Evolutionary conservation across 2,888 invertebrate species (phyloP).

Genomic region (Fissipunctia ypsillon): DNA sequence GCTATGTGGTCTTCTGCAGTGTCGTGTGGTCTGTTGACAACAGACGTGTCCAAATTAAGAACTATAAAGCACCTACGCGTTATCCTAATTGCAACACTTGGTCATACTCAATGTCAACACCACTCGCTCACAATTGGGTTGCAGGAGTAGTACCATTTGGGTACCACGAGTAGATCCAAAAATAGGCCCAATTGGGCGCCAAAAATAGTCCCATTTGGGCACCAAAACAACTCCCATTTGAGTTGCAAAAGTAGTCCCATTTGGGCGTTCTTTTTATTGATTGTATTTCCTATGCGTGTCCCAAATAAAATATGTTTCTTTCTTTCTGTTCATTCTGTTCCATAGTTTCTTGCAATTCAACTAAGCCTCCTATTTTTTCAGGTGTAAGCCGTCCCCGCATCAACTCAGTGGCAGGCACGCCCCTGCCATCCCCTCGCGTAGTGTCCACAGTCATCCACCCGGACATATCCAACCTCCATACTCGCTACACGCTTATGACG

Average conservation of each 20-base stretch:
- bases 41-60: neutral
- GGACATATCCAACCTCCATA: conserved; percentile 97
- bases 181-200: neutral
- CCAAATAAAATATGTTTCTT: no score
- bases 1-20: no score
- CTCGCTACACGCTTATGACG: conserved; percentile 96
- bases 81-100: neutral
- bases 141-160: neutral
- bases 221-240: neutral
- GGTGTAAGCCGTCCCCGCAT: conserved; percentile 95
- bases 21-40: neutral
- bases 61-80: no score
- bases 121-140: neutral
- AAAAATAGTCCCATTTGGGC: neutral
- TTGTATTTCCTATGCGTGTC: no score
- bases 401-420: conserved; percentile 93
- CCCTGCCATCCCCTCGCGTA: conserved; percentile 95
- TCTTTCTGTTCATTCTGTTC: no score
- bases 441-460: conserved; percentile 97
- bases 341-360: no score
- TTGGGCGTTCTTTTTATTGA: no score
- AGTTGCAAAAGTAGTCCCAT: neutral
- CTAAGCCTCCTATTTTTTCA: conserved; percentile 65
- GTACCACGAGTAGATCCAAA: no score
- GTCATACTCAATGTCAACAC: neutral